Evolutionary conservation across 2,113 vertebrate species (phyloP).

Genomic region (Oceanites oceanicus): DNA sequence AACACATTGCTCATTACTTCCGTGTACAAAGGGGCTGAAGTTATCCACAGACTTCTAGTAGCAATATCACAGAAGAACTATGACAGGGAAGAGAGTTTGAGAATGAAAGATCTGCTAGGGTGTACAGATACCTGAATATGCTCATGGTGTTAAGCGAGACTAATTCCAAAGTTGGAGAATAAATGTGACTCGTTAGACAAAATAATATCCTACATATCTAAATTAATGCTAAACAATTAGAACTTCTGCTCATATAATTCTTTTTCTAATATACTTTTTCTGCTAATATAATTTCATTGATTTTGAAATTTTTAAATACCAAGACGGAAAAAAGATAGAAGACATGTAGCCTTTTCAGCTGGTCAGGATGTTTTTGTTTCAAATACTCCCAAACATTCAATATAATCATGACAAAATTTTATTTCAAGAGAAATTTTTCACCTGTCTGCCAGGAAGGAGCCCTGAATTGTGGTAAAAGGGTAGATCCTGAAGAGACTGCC

Average conservation of each 20-base stretch:
- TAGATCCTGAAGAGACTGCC: constrained; percentile 90
- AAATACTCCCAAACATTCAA: background rate
- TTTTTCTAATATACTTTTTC: background rate
- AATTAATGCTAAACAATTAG: background rate
- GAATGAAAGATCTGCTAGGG: background rate
- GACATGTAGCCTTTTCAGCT: background rate
- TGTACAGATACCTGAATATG: background rate
- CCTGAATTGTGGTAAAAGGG: constrained; percentile 91
- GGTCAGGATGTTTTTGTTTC: background rate
- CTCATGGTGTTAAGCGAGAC: background rate
- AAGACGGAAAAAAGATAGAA: background rate
- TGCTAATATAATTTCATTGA: background rate
- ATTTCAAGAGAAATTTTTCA: constrained; percentile 59
- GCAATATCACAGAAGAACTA: background rate
- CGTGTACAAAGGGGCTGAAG: background rate
- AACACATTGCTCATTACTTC: background rate
- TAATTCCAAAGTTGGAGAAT: background rate
- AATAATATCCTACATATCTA: background rate
- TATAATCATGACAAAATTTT: background rate
- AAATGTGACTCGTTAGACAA: background rate
- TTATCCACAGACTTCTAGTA: background rate
- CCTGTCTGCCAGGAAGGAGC: constrained; percentile 93
- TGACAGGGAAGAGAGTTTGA: background rate
- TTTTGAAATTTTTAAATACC: background rate
- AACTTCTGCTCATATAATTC: background rate